Evolutionary conservation across 2,888 invertebrate genomes (phyloP).

Genomic region (Sarcophaga caerulescens): DNA sequence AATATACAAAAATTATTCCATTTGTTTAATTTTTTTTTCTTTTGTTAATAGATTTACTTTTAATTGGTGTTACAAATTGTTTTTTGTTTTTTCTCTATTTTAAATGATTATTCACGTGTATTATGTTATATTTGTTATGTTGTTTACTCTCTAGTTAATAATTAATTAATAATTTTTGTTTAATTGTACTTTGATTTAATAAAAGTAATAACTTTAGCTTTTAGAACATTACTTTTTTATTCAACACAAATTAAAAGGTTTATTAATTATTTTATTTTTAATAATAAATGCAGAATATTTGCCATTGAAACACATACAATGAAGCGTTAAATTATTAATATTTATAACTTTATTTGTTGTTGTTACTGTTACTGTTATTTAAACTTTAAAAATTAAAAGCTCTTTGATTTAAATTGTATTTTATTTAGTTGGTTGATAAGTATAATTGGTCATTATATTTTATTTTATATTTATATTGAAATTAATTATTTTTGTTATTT

Average conservation of each 20-base stretch:
- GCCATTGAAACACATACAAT: slow-evolving; percentile 74
- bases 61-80: neutral
- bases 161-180: neutral
- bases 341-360: neutral
- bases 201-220: slow-evolving; percentile 10
- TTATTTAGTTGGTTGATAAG: slow-evolving; percentile 55
- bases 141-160: neutral
- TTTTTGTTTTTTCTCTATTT: neutral
- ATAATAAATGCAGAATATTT: slow-evolving; percentile 73
- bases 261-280: slow-evolving; percentile 36
- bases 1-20: too few species aligned
- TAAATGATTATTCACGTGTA: neutral
- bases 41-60: too few species aligned
- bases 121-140: neutral
- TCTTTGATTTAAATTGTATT: slow-evolving; percentile 71
- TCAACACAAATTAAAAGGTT: neutral
- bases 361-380: slow-evolving; percentile 39
- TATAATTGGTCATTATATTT: slow-evolving; percentile 62
- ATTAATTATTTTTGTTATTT: slow-evolving; percentile 1
- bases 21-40: too few species aligned
- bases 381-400: slow-evolving; percentile 70
- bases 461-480: neutral
- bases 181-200: slow-evolving; percentile 28
- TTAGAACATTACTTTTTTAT: neutral
- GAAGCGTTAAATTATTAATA: slow-evolving; percentile 73